phyloP scores from a whole-genome alignment of 2,797 vertebrate genomes.

The Avahi laniger region DNA sequence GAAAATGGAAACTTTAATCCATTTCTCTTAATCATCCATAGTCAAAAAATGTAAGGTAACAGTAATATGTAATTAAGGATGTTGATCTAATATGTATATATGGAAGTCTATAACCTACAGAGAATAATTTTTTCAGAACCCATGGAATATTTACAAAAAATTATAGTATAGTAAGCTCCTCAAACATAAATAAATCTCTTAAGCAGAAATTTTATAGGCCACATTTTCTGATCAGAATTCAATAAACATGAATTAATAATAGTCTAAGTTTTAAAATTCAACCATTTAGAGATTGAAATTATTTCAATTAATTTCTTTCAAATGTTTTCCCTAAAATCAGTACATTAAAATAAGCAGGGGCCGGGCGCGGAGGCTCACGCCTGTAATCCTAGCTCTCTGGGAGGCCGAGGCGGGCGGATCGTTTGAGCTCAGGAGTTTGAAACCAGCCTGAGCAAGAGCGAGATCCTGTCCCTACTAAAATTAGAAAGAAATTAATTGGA shows the following conservation, averaged over 20 bases:
- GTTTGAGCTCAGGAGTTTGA: too few species aligned
- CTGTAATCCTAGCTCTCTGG: too few species aligned
- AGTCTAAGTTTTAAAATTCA: slow-evolving; percentile 38
- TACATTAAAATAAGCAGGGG: background rate
- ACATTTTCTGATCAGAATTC: slow-evolving; percentile 36
- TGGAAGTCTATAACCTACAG: background rate
- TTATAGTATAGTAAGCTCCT: background rate
- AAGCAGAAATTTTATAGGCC: slow-evolving; percentile 23
- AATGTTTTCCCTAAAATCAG: slow-evolving; percentile 34
- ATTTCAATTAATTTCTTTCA: slow-evolving; percentile 22
- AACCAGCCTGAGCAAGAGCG: too few species aligned
- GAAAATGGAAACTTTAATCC: background rate
- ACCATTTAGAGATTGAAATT: background rate
- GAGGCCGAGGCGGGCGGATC: too few species aligned
- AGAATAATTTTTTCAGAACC: background rate
- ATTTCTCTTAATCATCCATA: slow-evolving; percentile 1
- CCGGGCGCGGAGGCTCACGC: too few species aligned
- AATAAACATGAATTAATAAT: slow-evolving; percentile 29
- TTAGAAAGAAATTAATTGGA: too few species aligned
- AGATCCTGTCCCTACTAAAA: too few species aligned
- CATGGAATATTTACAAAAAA: background rate
- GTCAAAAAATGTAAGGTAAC: background rate
- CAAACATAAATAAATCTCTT: slow-evolving; percentile 12
- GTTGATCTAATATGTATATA: background rate
- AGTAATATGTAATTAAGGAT: background rate